Percentiles rank a stretch among this genome's conserved stretches.
phyloP scores from a whole-genome alignment of 2,888 invertebrate species.

The Lithophane leautieri region DNA sequence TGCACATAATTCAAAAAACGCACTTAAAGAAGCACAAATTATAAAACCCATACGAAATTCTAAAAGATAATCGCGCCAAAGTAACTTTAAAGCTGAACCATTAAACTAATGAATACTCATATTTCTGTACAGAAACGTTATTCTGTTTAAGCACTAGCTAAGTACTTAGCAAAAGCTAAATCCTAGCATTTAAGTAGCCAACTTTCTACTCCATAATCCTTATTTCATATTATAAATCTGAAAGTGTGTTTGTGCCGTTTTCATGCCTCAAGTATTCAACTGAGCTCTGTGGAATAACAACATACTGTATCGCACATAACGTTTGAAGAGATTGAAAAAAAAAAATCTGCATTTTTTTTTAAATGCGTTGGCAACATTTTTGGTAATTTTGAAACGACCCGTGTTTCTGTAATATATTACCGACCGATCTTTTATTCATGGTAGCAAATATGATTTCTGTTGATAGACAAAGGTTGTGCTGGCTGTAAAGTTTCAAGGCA shows the following conservation, averaged over 20 bases:
- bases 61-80: constrained; percentile 32
- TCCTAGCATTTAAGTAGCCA: constrained; percentile 49
- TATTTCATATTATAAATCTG: constrained; percentile 56
- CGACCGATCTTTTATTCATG: not conserved
- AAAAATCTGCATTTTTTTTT: not conserved
- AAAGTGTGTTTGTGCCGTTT: constrained; percentile 37
- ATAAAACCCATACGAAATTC: constrained; percentile 1
- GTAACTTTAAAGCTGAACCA: constrained; percentile 21
- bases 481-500: too few species aligned
- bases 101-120: constrained; percentile 58
- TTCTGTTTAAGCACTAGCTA: constrained; percentile 45
- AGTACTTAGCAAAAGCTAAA: constrained; percentile 58
- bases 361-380: too few species aligned
- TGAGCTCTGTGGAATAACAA: constrained; percentile 4
- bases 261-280: constrained; percentile 36
- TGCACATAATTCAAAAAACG: too few species aligned
- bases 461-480: too few species aligned
- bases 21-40: not conserved
- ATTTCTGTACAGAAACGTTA: constrained; percentile 48
- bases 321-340: not conserved
- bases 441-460: too few species aligned
- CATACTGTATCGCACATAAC: not conserved
- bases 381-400: too few species aligned
- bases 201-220: constrained; percentile 56
- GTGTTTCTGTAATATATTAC: too few species aligned